A percentile compares a stretch with the other conserved stretches of the same genome.
Conservation (phyloP, 2,888 invertebrate species). For the Noctua fimbriata region DNA sequence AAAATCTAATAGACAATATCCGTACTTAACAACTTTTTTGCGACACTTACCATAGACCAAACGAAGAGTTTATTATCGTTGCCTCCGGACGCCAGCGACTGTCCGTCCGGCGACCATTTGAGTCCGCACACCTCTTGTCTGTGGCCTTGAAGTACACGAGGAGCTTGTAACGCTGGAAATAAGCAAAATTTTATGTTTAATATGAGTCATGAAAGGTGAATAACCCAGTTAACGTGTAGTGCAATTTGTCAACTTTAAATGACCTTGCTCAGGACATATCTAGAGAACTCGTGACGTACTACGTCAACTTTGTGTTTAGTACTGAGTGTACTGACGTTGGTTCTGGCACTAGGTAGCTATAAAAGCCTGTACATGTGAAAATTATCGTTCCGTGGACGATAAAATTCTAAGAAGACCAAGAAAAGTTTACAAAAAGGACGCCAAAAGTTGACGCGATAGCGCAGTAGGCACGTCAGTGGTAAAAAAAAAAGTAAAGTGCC, state of each 20-base stretch:
- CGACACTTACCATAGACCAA: conserved; percentile 93
- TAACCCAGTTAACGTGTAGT: conserved; percentile 22
- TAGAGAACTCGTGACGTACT: not conserved
- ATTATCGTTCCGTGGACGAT: not conserved
- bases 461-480: not conserved
- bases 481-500: not conserved
- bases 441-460: not conserved
- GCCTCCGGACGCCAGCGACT: conserved; percentile 99
- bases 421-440: not conserved
- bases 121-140: conserved; percentile 99
- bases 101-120: conserved; percentile 99
- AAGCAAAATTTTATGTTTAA: conserved; percentile 21
- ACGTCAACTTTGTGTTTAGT: not conserved
- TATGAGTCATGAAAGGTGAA: conserved; percentile 42
- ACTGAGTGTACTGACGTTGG: not conserved
- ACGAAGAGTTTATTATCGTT: conserved; percentile 99
- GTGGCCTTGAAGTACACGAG: conserved; percentile 96
- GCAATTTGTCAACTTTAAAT: conserved; percentile 29
- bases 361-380: not conserved
- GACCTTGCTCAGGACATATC: conserved; percentile 21
- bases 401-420: not conserved
- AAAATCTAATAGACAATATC: conserved; percentile 44
- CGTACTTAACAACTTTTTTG: conserved; percentile 40
- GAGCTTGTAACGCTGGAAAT: conserved; percentile 91
- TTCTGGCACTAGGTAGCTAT: not conserved